Evolutionary conservation across 2,888 invertebrate species (phyloP), one percentile per base, ranked within the genome.

Genomic region (Nasonia oneida): DNA sequence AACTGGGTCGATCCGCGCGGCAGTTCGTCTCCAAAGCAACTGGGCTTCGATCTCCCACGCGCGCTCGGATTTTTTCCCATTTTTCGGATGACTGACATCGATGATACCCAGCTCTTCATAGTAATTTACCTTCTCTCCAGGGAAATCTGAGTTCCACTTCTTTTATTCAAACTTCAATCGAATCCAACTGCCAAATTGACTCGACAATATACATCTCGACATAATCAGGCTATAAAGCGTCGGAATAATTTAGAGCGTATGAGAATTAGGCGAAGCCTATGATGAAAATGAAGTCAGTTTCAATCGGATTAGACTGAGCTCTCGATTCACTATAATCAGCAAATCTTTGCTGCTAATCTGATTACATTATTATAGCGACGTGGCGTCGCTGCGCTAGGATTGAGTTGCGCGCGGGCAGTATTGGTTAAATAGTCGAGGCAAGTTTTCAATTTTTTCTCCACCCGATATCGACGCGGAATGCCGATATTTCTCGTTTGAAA

Each of bases 61-160:
- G 0, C 33, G 67, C 12, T 29, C 29, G 15, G 37, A 61, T 61
- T 61, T 61, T 61, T 61, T 61, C 57, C 57, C 57, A 61, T 61
- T 61, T 61, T n/a, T 61, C 57, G 8, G 57, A 61, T 61, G 57
- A 61, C 57, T 61, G 57, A 61, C 57, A 61, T 23, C 57, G 57
- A n/a, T 61, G n/a, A 61, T 61, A 61, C 57, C n/a, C 29, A 29
- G 29, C 57, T 61, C 57, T n/a, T 61, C 23, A 4, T 4, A 8
- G 8, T 61, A 61, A 61, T 61, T 61, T n/a, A 18, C 57, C 0
- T n/a, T n/a, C n/a, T 57, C 57, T n/a, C n/a, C 1, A 4, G 18
- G 57, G 18, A 57, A 57, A 57, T 57, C n/a, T 5, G 4, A 57
- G 15, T 57, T 50, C 0, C 5, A 61, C 8, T 8, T 57, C 18